Base-by-base conservation (phyloP, 2,113 vertebrate genomes). In the Neopipo cinnamomea region DNA sequence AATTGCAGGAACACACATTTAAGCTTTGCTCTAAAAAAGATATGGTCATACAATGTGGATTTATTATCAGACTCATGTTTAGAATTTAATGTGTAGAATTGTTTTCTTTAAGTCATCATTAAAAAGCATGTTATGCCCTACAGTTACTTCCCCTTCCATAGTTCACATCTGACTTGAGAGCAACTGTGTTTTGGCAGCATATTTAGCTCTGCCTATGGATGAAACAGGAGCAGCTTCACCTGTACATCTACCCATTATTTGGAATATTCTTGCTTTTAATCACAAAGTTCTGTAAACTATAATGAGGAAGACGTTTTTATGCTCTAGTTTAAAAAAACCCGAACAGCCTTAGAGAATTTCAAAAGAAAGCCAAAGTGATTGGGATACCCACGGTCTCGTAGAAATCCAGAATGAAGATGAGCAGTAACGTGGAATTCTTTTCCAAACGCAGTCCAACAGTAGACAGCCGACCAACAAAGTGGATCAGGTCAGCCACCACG, bases 391-490 rank as follows among this genome's bases (percentile, higher is more conserved):
- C 99, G 22, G 96, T 98, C 78, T 98, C 98, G 95, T 99, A 99
- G 97, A 99, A 99, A 94, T 99, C 98, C 97, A 99, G 97, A 72
- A 98, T 94, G 89, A 99, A 99, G 91, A 98, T 97, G 50, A 99
- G 96, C 61, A 99, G 95, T n/a, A 99, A 98, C 12, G 96, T 76
- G 80, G 96, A 95, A 78, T 97, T 98, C 49, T 88, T 97, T 94
- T 99, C 99, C 65, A 99, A 93, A 84, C 95, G 98, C 82, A 99
- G 44, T 3, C 96, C 98, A 59, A 95, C 72, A 17, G 98, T 96
- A 30, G 98, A 98, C 70, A 99, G 96, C 61, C 93, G 74, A 33
- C 98, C 99, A 62, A 99, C 98, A 41, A 99, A 99, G 70, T 96
- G 50, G 91, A 99, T 96, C 94, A 99, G 93, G 18, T 99, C 98